phyloP scores from a whole-genome alignment of 2,888 invertebrate genomes.

The Hecatera dysodea region DNA sequence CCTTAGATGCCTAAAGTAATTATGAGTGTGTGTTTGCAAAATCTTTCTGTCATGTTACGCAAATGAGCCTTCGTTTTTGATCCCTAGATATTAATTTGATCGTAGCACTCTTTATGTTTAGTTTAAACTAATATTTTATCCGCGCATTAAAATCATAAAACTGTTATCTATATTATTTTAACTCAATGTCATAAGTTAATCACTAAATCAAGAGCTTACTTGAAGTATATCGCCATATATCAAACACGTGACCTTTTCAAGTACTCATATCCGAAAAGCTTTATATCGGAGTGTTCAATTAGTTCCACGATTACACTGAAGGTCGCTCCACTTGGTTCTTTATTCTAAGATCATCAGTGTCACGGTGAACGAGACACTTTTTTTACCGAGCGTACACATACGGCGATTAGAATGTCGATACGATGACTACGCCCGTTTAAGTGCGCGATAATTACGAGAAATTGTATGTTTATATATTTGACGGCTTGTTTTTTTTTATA shows the following conservation, averaged over 20 bases:
- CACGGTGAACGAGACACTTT: constrained; percentile 85
- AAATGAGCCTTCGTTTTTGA: constrained; percentile 39
- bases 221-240: constrained; percentile 54
- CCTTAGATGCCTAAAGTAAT: too few relatives aligned
- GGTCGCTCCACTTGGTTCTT: constrained; percentile 79
- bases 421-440: constrained; percentile 55
- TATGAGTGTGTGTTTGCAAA: constrained; percentile 38
- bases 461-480: constrained; percentile 34
- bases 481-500: constrained; percentile 21
- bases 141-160: constrained; percentile 19
- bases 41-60: constrained; percentile 38
- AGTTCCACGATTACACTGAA: constrained; percentile 68
- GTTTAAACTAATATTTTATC: constrained; percentile 4
- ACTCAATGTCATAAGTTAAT: constrained; percentile 43
- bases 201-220: constrained; percentile 35
- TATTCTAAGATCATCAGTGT: constrained; percentile 87
- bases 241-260: constrained; percentile 61
- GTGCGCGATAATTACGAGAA: constrained; percentile 42
- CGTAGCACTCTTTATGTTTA: constrained; percentile 9
- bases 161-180: constrained; percentile 17
- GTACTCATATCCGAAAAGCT: constrained; percentile 61
- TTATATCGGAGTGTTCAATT: constrained; percentile 61
- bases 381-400: constrained; percentile 68
- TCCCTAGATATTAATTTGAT: constrained; percentile 19
- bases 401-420: constrained; percentile 76